Conservation (phyloP, 2,113 vertebrate genomes). For the Daphoenositta chrysoptera region DNA sequence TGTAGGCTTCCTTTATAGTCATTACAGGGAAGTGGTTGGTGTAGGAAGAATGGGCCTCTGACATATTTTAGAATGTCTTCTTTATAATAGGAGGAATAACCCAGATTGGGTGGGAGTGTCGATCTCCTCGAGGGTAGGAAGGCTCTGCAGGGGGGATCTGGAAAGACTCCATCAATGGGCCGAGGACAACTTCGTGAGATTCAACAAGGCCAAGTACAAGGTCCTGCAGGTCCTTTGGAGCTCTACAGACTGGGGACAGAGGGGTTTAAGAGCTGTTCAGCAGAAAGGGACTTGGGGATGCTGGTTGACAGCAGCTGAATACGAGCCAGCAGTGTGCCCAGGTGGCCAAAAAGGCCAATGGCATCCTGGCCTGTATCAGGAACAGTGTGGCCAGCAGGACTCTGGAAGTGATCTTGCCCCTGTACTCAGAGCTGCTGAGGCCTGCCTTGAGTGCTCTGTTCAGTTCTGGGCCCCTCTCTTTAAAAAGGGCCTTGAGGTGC, state of each 20-base stretch:
- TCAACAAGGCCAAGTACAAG: not conserved
- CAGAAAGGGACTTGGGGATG: not conserved
- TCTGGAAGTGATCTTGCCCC: fast-evolving
- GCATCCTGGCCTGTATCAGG: not conserved
- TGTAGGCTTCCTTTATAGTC: not conserved
- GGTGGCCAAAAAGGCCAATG: not conserved
- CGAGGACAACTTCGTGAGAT: not conserved
- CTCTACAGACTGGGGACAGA: no score
- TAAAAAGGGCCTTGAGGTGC: not conserved
- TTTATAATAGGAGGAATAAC: not conserved
- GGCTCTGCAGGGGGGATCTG: no score
- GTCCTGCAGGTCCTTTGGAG: not conserved
- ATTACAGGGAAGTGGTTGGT: fast-evolving
- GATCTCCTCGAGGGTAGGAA: fast-evolving
- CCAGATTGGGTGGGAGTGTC: fast-evolving
- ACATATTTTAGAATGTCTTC: not conserved
- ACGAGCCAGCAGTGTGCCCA: not conserved
- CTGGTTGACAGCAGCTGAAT: not conserved
- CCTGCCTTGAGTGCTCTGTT: not conserved
- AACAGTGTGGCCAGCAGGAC: no score
- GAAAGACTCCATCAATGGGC: fast-evolving
- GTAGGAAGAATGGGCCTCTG: not conserved
- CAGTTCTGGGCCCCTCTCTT: not conserved
- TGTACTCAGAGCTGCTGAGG: fast-evolving
- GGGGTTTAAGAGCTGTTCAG: not conserved